phyloP scores from a whole-genome alignment of 2,797 vertebrate species.

The Lycodopsis pacificus region DNA sequence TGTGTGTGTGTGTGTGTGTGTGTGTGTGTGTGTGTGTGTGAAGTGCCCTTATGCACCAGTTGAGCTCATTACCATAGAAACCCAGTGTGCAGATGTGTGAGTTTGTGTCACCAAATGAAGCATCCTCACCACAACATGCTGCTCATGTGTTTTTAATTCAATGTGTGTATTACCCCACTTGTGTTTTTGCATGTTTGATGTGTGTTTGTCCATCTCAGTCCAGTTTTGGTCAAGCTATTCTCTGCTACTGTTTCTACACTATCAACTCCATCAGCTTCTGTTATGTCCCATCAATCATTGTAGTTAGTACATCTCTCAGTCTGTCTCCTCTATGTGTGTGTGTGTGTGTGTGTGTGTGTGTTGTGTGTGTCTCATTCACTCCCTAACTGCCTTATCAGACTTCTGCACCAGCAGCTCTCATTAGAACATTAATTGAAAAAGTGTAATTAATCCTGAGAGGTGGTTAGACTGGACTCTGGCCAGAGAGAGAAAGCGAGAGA shows the following conservation, averaged over 20 bases:
- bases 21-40: slow-evolving; percentile 18
- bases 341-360: slow-evolving; percentile 44
- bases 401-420: slow-evolving; percentile 86
- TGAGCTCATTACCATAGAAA: slow-evolving; percentile 82
- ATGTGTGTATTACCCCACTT: background rate
- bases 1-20: slow-evolving; percentile 34
- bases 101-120: slow-evolving; percentile 54
- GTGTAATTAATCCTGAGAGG: slow-evolving; percentile 88
- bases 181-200: background rate
- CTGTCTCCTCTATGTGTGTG: slow-evolving; percentile 22
- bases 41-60: slow-evolving; percentile 67
- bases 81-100: slow-evolving; percentile 58
- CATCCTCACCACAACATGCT: slow-evolving; percentile 35
- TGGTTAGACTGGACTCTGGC: slow-evolving; percentile 83
- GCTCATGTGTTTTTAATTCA: slow-evolving; percentile 18
- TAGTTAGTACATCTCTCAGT: slow-evolving; percentile 61
- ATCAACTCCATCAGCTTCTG: slow-evolving; percentile 74
- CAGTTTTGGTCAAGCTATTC: slow-evolving; percentile 26
- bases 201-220: slow-evolving; percentile 9
- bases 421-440: slow-evolving; percentile 90
- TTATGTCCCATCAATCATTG: slow-evolving; percentile 66
- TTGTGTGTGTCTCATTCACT: slow-evolving; percentile 67
- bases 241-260: slow-evolving; percentile 39
- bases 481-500: slow-evolving; percentile 62
- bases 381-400: slow-evolving; percentile 83